These are phyloP conservation scores for Troides helena DNA, from an alignment of 2,888 invertebrate genomes.

Conservation along the genomic window DNA sequence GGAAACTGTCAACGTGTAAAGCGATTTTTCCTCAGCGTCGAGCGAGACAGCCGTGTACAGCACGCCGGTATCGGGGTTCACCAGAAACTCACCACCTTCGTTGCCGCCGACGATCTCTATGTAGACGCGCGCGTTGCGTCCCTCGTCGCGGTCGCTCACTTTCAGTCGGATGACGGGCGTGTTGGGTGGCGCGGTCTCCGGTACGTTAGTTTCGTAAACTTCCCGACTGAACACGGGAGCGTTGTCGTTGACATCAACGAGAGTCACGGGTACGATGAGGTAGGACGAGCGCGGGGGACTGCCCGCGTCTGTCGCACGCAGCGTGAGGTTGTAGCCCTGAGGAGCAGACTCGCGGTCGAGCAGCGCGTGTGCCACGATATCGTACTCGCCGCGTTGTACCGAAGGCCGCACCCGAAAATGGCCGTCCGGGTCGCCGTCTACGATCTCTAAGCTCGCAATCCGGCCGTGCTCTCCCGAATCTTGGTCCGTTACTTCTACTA, in stretches of 20 bases:
- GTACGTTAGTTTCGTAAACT: conserved; percentile 91
- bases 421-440: conserved; percentile 94
- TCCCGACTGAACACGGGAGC: conserved; percentile 92
- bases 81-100: conserved; percentile 91
- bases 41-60: conserved; percentile 89
- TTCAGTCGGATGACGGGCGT: conserved; percentile 93
- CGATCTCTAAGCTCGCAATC: conserved; percentile 89
- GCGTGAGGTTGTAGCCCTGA: conserved; percentile 91
- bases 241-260: conserved; percentile 91
- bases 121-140: conserved; percentile 90
- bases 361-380: conserved; percentile 88
- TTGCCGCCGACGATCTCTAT: conserved; percentile 96
- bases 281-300: conserved; percentile 88
- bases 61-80: conserved; percentile 94
- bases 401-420: conserved; percentile 88
- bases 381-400: conserved; percentile 85
- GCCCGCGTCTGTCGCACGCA: conserved; percentile 92
- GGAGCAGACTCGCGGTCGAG: conserved; percentile 89
- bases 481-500: conserved; percentile 90
- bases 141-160: conserved; percentile 91
- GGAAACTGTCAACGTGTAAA: conserved; percentile 93
- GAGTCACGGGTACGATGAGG: conserved; percentile 88
- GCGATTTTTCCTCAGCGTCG: conserved; percentile 91
- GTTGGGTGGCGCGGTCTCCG: conserved; percentile 93
- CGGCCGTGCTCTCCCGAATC: conserved; percentile 93